Percentiles rank a stretch among this genome's conserved stretches.
Evolutionary conservation across 2,888 invertebrate genomes (phyloP).

Genomic region (Diloba caeruleocephala): DNA sequence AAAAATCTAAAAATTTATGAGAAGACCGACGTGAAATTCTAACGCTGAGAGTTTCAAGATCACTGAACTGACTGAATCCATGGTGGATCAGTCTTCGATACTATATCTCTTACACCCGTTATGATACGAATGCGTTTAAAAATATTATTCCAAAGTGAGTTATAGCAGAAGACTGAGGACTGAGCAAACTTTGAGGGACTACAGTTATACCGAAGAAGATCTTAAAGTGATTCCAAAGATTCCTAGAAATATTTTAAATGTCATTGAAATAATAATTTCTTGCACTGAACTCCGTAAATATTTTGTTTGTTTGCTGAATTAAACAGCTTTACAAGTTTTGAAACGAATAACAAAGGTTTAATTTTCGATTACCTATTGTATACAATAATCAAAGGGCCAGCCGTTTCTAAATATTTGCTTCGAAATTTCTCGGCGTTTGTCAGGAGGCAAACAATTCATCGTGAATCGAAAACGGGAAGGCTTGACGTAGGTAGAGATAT

Average conservation of each 20-base stretch:
- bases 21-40: too few relatives aligned
- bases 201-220: background rate
- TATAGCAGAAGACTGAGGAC: slow-evolving; percentile 12
- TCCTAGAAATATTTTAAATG: slow-evolving; percentile 5
- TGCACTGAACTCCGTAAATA: slow-evolving; percentile 6
- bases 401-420: slow-evolving; percentile 36
- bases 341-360: slow-evolving; percentile 29
- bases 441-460: slow-evolving; percentile 13
- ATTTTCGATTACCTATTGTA: slow-evolving; percentile 28
- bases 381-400: slow-evolving; percentile 36
- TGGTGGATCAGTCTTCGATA: too few relatives aligned
- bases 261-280: slow-evolving; percentile 25
- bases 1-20: too few relatives aligned
- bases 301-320: slow-evolving; percentile 21
- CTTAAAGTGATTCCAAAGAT: slow-evolving; percentile 1
- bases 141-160: slow-evolving; percentile 19
- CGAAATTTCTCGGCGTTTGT: slow-evolving; percentile 7
- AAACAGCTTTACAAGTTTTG: slow-evolving; percentile 13
- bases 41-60: too few relatives aligned
- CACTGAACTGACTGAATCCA: too few relatives aligned
- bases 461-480: slow-evolving; percentile 10
- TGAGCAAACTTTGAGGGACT: slow-evolving; percentile 11
- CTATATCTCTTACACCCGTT: too few relatives aligned
- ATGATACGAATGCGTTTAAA: slow-evolving; percentile 25
- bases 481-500: slow-evolving; percentile 6